Conservation (phyloP, 2,113 vertebrate species). For the Mobula hypostoma region DNA sequence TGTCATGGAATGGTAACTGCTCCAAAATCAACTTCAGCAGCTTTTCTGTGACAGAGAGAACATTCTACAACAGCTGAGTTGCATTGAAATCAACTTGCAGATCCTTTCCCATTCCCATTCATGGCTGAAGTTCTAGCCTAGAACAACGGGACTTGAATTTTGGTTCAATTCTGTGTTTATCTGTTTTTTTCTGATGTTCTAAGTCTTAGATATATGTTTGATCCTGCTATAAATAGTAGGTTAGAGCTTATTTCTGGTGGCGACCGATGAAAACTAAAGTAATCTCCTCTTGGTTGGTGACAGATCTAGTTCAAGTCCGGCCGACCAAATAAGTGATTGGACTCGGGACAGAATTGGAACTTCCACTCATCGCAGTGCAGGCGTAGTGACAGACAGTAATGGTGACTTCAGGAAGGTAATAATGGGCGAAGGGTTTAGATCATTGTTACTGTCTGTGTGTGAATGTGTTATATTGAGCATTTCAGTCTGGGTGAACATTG, state of each 20-base stretch:
- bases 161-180: neutral
- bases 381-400: conserved; percentile 38
- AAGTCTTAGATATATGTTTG: neutral
- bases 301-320: conserved; percentile 35
- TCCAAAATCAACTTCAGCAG: neutral
- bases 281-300: neutral
- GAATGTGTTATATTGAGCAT: neutral
- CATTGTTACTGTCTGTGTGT: neutral
- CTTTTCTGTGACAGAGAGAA: neutral
- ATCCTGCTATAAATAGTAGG: neutral
- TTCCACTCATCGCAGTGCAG: conserved; percentile 28
- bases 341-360: conserved; percentile 40
- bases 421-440: neutral
- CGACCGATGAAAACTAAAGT: neutral
- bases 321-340: conserved; percentile 39
- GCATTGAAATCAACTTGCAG: neutral
- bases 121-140: neutral
- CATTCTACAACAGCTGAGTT: neutral
- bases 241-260: neutral
- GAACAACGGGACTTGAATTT: neutral
- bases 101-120: neutral
- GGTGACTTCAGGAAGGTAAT: conserved; percentile 45
- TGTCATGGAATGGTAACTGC: neutral
- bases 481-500: neutral
- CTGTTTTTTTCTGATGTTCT: neutral